Conservation (phyloP, 2,888 invertebrate genomes). For the Sthenelais limicola region DNA sequence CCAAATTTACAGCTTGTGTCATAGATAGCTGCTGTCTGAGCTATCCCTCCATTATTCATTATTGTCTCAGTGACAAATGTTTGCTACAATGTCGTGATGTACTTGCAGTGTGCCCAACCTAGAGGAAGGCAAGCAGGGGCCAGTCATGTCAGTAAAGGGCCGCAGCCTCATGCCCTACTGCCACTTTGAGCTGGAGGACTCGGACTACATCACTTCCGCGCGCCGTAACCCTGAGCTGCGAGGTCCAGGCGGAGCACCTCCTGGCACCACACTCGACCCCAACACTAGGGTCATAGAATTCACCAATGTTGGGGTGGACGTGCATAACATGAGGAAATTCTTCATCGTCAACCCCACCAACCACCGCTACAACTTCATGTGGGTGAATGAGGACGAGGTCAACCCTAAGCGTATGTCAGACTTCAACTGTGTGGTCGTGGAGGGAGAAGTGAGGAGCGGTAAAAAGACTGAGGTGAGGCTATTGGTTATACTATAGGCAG, state of each 20-base stretch:
- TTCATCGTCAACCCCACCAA: constrained; percentile 80
- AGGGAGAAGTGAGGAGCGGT: constrained; percentile 78
- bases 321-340: constrained; percentile 73
- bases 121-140: constrained; percentile 63
- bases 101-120: constrained; percentile 69
- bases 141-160: constrained; percentile 74
- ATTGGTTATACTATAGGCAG: too few species aligned
- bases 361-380: constrained; percentile 77
- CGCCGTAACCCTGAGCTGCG: constrained; percentile 69
- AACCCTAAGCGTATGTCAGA: constrained; percentile 72
- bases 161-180: constrained; percentile 80
- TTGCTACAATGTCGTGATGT: too few species aligned
- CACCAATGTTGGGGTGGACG: constrained; percentile 78
- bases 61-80: too few species aligned
- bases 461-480: constrained; percentile 74
- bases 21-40: too few species aligned
- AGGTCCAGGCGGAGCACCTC: constrained; percentile 68
- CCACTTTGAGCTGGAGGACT: constrained; percentile 81
- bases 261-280: constrained; percentile 72
- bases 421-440: constrained; percentile 77
- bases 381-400: constrained; percentile 75
- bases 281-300: constrained; percentile 79
- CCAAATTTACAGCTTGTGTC: too few species aligned
- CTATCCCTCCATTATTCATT: too few species aligned
- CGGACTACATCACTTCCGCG: constrained; percentile 76